These are phyloP conservation scores for Coreoperca whiteheadi DNA, from an alignment of 2,113 vertebrate species.

Conservation along the genomic window DNA sequence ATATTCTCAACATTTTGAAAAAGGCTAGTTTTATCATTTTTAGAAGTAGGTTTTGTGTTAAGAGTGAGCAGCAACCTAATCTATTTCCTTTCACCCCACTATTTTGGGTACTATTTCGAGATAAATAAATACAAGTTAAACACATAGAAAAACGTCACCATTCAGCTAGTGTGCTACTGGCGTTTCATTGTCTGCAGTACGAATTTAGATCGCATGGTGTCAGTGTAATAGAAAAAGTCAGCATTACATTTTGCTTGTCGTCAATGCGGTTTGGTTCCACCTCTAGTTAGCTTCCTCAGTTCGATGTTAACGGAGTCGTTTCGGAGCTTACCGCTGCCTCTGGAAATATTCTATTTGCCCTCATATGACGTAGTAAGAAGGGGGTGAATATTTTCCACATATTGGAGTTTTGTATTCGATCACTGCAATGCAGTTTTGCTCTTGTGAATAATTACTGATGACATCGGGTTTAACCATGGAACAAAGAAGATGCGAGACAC, in stretches of 20 bases:
- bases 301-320: not conserved
- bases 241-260: not conserved
- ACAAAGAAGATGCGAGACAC: conserved; percentile 39
- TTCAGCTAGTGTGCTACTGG: not conserved
- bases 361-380: too few species aligned
- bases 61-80: not conserved
- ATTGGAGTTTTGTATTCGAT: not conserved
- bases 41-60: not conserved
- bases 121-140: too few species aligned
- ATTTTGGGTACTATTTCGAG: fast-evolving
- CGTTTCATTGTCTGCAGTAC: not conserved
- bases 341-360: not conserved
- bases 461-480: conserved; percentile 37
- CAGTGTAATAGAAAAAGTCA: conserved; percentile 28
- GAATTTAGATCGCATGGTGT: conserved; percentile 45
- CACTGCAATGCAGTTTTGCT: not conserved
- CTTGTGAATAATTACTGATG: not conserved
- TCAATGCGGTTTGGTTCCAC: conserved; percentile 3
- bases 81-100: not conserved
- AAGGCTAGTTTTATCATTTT: too few species aligned
- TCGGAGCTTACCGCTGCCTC: not conserved
- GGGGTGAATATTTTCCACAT: not conserved
- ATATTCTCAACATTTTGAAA: not conserved
- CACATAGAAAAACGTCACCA: not conserved
- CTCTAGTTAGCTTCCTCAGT: not conserved